Conservation (phyloP, 23 tunicate species). For the Styela clava region DNA sequence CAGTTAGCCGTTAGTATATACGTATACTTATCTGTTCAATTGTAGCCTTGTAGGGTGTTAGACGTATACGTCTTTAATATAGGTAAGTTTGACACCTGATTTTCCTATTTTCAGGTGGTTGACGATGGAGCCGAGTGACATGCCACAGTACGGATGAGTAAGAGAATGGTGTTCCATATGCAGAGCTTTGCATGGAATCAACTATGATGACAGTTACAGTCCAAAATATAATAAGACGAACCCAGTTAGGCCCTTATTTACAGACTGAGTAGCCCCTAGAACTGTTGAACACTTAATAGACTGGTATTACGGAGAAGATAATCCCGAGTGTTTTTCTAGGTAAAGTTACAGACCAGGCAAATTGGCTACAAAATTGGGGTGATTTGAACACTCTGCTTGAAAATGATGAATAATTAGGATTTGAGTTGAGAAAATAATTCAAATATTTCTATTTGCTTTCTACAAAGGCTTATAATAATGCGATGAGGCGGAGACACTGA, state of each 20-base stretch:
- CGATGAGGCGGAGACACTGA: no score
- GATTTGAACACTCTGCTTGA: background rate
- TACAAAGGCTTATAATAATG: no score
- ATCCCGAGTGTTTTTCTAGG: no score
- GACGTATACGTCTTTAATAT: no score
- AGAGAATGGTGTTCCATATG: slow-evolving; percentile 16
- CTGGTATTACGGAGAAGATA: slow-evolving; percentile 12
- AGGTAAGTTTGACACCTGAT: no score
- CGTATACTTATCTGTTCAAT: no score
- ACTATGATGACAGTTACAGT: no score
- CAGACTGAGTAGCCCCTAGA: background rate
- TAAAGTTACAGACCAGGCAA: background rate
- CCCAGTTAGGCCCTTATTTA: background rate
- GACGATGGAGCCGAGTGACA: slow-evolving; percentile 21
- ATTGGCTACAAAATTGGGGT: background rate
- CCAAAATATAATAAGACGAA: slow-evolving; percentile 1
- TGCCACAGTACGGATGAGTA: slow-evolving; percentile 26
- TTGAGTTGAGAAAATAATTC: background rate
- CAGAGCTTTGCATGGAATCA: no score
- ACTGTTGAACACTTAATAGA: background rate
- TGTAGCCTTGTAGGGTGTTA: no score
- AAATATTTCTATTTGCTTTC: no score
- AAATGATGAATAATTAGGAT: background rate
- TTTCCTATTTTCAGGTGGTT: slow-evolving; percentile 29
- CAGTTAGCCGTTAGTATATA: no score